Evolutionary conservation across 2,888 invertebrate genomes (phyloP).

Genomic region (Noctua pronuba): DNA sequence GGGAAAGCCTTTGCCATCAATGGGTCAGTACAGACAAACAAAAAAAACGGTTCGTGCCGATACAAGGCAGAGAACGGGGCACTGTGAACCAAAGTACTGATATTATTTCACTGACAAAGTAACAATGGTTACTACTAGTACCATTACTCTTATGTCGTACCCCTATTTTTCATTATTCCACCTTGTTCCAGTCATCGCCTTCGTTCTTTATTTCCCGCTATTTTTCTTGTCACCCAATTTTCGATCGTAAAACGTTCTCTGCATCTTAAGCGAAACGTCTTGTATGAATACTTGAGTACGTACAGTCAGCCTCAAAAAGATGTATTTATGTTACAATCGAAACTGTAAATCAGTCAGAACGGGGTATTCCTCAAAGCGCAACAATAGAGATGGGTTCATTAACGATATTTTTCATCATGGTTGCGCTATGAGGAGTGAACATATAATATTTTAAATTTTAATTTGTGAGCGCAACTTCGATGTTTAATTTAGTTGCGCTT

Average conservation of each 20-base stretch:
- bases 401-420: no score
- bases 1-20: background rate
- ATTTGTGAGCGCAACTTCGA: no score
- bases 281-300: conserved; percentile 50
- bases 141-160: conserved; percentile 10
- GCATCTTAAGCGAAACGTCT: conserved; percentile 45
- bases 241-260: conserved; percentile 51
- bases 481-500: no score
- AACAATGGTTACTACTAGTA: background rate
- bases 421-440: no score
- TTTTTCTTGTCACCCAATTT: conserved; percentile 57
- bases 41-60: background rate
- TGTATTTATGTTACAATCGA: background rate
- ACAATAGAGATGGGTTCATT: no score
- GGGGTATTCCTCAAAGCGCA: no score
- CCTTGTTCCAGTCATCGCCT: conserved; percentile 33
- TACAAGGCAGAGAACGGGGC: background rate
- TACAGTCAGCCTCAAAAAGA: background rate
- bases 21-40: background rate
- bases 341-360: background rate
- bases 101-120: background rate
- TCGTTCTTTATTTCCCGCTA: conserved; percentile 34
- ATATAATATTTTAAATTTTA: no score
- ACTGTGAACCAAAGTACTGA: background rate
- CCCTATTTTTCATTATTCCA: conserved; percentile 38